phyloP scores from a whole-genome alignment of 2,888 invertebrate species.

The Agriotes lineatus region DNA sequence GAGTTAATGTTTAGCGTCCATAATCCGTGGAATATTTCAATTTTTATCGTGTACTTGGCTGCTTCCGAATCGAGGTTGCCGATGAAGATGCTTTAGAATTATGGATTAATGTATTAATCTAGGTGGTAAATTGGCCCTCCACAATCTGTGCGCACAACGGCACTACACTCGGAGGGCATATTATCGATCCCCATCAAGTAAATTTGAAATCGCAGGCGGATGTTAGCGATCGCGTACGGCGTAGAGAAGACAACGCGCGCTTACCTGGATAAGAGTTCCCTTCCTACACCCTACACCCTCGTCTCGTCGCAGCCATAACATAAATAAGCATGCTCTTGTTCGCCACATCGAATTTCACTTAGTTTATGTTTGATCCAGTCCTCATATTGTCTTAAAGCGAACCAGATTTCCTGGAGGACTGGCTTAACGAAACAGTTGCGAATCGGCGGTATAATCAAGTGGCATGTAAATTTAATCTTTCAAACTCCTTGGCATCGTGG shows the following conservation, averaged over 20 bases:
- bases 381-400: background rate
- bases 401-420: conserved; percentile 8
- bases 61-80: conserved; percentile 9
- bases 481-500: too few species aligned
- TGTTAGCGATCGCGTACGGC: conserved; percentile 24
- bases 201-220: conserved; percentile 30
- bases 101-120: conserved; percentile 30
- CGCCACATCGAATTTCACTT: conserved; percentile 28
- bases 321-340: conserved; percentile 21
- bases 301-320: conserved; percentile 20
- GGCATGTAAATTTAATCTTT: too few species aligned
- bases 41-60: conserved; percentile 13
- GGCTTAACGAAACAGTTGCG: conserved; percentile 6
- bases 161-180: conserved; percentile 22
- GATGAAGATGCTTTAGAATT: conserved; percentile 12
- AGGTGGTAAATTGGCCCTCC: conserved; percentile 21
- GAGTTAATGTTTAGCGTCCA: conserved; percentile 2
- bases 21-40: conserved; percentile 11
- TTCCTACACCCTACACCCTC: conserved; percentile 23
- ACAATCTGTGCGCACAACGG: conserved; percentile 18
- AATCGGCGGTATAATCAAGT: too few species aligned
- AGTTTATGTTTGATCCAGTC: conserved; percentile 21
- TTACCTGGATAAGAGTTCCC: conserved; percentile 22
- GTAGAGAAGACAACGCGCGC: conserved; percentile 16
- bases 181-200: conserved; percentile 30